Base-by-base conservation (phyloP, 2,888 invertebrate genomes). In the Sylvicola fuscatus region DNA sequence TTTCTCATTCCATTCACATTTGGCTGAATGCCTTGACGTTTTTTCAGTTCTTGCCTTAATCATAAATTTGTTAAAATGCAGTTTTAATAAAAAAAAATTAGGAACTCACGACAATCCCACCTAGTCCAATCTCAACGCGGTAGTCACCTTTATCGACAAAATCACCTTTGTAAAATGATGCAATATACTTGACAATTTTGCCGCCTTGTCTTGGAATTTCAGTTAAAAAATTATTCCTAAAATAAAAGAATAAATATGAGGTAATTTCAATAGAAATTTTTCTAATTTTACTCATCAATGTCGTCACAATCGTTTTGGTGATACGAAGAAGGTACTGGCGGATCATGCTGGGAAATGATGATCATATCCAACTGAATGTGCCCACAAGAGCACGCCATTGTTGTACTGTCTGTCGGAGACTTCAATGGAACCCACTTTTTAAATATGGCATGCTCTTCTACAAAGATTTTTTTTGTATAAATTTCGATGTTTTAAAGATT, bases 351-450 rank as follows among this genome's bases (percentile, higher is more conserved):
- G 7, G 72, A 69, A 7, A 75, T 63, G 14, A 89, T 73, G 2
- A 71, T 68, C 40, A 89, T 66, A 49, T 84, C 83, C 39, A 86
- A 69, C 57, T 86, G 86, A 14, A 89, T 56, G 49, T 78, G 83
- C 2, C 87, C 89, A 43, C 70, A 69, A 1, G 69, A 61, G 1
- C 67, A 68, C 1, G 61, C 62, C n/a, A 14, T 14, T 38, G 37
- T 39, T 41, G 10, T 61, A 42, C 67, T 70, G 14, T 26, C 45
- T 26, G 72, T 67, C 0, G 76, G 73, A 38, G 73, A 63, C 17
- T 68, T 70, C 30, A 89, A 57, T 47, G 78, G 71, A 0, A 77
- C 81, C 89, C 89, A 90, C 58, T 86, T 86, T 50, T 82, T 80
- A 49, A 72, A 77, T 48, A 81, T 79, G 51, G 77, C 75, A 48